Evolutionary conservation across 2,888 invertebrate genomes (phyloP), one percentile per base, ranked within the genome.

Genomic region (Augiades crinisus): DNA sequence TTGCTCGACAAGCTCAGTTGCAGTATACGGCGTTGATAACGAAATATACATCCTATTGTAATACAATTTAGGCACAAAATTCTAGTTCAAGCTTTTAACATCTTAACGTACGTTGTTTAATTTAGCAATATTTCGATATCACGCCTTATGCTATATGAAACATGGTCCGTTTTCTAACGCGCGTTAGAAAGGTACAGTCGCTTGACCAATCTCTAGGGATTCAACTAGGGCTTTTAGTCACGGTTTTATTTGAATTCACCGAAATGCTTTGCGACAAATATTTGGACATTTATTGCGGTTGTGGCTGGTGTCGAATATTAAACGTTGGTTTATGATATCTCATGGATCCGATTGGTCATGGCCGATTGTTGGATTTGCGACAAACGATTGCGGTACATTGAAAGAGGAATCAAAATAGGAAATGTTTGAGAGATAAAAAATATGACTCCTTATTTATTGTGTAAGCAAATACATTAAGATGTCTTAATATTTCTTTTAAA

Each of bases 231-330:
- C 72, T 61, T 85, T 88, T 87, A 75, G 88, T 83, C 77, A 86
- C 76, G 87, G 86, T 79, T 80, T 84, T 87, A 87, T 88, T 87
- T 81, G 88, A 83, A 86, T 85, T 76, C 75, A 69, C 75, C 70
- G 75, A 70, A 81, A 81, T 78, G 78, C 72, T 67, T 73, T 74
- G 78, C 79, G 78, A 86, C 87, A 88, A 88, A 89, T 88, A 89
- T 89, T 89, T 87, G 82, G 81, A 87, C 86, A 79, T 87, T 85
- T 87, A 89, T 89, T 87, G 74, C 70, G 56, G 71, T 67, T 61
- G 67, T 58, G 74, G 59, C 71, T 75, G 77, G 86, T 81, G 81
- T 74, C 76, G 87, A 82, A 87, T 87, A 87, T 81, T 81, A 87
- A 87, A 71, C 76, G 73, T 60, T 68, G 72, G 62, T 81, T 78